Percentiles rank a stretch among this genome's conserved stretches.
These are phyloP conservation scores for Macrostomum lignano DNA, from an alignment of 1,140 invertebrate genomes.

Conservation along the genomic window DNA sequence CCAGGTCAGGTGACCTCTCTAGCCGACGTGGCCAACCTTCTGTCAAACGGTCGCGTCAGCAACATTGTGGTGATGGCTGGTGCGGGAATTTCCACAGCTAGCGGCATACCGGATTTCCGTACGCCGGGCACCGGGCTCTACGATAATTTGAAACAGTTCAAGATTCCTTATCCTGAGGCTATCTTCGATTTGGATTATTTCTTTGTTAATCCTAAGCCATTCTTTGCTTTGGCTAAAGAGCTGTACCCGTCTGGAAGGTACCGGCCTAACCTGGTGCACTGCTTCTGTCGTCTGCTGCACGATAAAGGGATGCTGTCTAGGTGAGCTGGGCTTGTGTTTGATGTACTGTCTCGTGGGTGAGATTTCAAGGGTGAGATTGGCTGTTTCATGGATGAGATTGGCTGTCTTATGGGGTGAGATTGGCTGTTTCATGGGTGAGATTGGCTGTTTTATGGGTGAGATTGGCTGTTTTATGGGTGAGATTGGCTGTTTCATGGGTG, in stretches of 20 bases:
- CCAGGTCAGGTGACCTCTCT: too few species aligned
- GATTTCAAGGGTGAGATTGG: too few species aligned
- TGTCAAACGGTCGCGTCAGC: constrained; percentile 10
- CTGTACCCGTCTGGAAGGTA: constrained; percentile 26
- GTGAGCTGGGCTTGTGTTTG: too few species aligned
- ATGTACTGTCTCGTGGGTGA: too few species aligned
- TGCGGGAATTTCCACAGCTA: constrained; percentile 31
- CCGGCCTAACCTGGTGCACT: constrained; percentile 25
- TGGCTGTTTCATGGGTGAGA: too few species aligned
- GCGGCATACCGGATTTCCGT: constrained; percentile 34
- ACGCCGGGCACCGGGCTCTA: constrained; percentile 67
- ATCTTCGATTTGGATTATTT: constrained; percentile 52
- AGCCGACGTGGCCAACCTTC: constrained; percentile 12
- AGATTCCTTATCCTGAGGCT: constrained; percentile 66
- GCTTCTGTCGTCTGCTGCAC: constrained; percentile 21
- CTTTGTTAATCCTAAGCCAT: constrained; percentile 23
- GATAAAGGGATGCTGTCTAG: constrained; percentile 22
- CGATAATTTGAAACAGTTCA: constrained; percentile 62
- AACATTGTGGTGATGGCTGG: constrained; percentile 29
- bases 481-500: too few species aligned
- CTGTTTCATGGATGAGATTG: too few species aligned
- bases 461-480: too few species aligned
- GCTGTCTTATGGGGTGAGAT: too few species aligned
- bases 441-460: too few species aligned
- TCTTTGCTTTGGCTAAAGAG: constrained; percentile 27